Conservation (phyloP, 1,140 invertebrate genomes). For the Lasaia peninsularis region DNA sequence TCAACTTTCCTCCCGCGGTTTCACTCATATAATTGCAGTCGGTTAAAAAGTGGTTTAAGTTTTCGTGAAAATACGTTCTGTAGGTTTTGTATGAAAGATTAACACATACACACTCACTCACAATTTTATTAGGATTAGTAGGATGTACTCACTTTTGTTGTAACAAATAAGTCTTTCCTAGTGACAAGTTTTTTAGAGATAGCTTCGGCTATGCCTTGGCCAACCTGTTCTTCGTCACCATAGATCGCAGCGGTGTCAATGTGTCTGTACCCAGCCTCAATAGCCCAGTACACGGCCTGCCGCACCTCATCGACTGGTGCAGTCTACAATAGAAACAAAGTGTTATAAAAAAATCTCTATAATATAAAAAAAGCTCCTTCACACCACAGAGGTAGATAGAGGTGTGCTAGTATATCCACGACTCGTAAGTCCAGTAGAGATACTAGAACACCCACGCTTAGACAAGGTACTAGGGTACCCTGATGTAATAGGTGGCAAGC, state of each 20-base stretch:
- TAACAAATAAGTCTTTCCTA: conserved; percentile 57
- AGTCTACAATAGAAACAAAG: conserved; percentile 29
- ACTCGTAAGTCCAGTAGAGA: no score
- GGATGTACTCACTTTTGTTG: conserved; percentile 50
- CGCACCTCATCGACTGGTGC: conserved; percentile 46
- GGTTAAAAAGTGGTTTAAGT: no score
- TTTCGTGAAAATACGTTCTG: no score
- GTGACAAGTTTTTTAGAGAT: conserved; percentile 49
- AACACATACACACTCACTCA: no score
- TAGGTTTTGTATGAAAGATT: no score
- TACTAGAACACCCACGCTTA: no score
- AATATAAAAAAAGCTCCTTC: background rate
- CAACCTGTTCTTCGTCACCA: conserved; percentile 52
- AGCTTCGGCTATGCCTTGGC: conserved; percentile 54
- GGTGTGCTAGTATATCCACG: no score
- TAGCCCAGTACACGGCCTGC: conserved; percentile 52
- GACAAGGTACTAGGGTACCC: no score
- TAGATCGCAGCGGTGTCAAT: conserved; percentile 63
- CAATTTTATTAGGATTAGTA: background rate
- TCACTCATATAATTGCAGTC: no score
- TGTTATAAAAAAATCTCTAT: background rate
- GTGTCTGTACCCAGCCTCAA: conserved; percentile 58
- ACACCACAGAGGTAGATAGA: no score
- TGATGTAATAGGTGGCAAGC: no score
- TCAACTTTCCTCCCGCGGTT: no score